Percentiles rank a stretch among this genome's conserved stretches.
Evolutionary conservation across 2,797 vertebrate species (phyloP).

Genomic region (Perodicticus potto): DNA sequence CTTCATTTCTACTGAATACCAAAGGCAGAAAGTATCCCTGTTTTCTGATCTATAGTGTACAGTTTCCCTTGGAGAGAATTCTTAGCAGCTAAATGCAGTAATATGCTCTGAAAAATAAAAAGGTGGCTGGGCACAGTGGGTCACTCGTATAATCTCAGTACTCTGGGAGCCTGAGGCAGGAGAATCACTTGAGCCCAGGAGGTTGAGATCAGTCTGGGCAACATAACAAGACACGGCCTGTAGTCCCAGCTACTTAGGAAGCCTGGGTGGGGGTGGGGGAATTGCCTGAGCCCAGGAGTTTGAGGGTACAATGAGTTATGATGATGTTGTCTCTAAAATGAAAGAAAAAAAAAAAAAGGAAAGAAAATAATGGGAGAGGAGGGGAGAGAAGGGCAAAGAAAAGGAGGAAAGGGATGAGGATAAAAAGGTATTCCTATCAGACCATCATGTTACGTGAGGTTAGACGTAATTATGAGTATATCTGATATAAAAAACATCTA

Average conservation of each 20-base stretch:
- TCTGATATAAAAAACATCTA: background rate
- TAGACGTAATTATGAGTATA: background rate
- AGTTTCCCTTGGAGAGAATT: background rate
- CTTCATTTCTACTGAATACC: background rate
- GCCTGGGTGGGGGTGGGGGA: background rate
- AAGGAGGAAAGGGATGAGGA: background rate
- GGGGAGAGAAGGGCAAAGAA: background rate
- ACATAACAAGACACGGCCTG: background rate
- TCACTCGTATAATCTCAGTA: background rate
- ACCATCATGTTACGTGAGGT: background rate
- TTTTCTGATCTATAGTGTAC: background rate
- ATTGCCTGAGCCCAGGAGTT: background rate
- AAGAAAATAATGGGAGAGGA: background rate
- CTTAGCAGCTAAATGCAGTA: background rate
- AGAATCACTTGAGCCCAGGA: background rate
- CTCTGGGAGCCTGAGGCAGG: background rate
- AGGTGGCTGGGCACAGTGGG: background rate
- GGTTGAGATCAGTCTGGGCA: background rate
- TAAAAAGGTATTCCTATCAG: background rate
- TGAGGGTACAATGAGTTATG: background rate
- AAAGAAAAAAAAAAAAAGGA: background rate
- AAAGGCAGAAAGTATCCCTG: background rate
- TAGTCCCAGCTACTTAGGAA: background rate
- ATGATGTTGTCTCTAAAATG: background rate
- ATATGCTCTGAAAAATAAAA: conserved; percentile 3